Conservation (phyloP, 2,888 invertebrate genomes). For the Blomia tropicalis region DNA sequence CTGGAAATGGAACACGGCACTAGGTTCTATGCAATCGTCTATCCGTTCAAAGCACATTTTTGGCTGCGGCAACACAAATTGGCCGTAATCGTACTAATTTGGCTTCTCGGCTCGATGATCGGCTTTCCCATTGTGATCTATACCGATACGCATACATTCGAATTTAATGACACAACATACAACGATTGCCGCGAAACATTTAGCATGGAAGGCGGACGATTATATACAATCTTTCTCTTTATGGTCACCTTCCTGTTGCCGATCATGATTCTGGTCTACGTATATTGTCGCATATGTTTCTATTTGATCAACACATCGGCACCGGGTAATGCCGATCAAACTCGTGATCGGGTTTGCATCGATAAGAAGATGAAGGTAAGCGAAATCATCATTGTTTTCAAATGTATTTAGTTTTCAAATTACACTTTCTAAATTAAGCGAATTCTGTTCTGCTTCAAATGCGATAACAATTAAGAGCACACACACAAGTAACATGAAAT, state of each 20-base stretch:
- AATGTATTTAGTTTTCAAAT: background rate
- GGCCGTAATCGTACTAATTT: conserved; percentile 36
- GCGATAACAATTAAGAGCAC: no score
- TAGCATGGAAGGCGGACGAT: background rate
- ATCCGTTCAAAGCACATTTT: conserved; percentile 35
- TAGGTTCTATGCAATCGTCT: conserved; percentile 35
- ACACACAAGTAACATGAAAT: no score
- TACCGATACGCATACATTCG: conserved; percentile 33
- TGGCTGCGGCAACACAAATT: conserved; percentile 36
- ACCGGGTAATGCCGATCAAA: conserved; percentile 39
- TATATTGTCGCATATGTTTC: conserved; percentile 38
- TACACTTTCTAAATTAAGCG: background rate
- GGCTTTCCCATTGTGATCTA: conserved; percentile 36
- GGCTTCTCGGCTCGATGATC: conserved; percentile 36
- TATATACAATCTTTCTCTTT: conserved; percentile 34
- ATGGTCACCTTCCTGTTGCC: conserved; percentile 36
- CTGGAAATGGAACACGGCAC: background rate
- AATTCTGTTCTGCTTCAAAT: no score
- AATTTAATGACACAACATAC: conserved; percentile 28
- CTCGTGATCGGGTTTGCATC: conserved; percentile 37
- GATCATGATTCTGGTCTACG: conserved; percentile 36
- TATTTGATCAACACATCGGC: conserved; percentile 37
- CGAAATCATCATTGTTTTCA: no score
- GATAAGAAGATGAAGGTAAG: conserved; percentile 26
- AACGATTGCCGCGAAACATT: conserved; percentile 28